Base-by-base conservation (phyloP, 2,113 vertebrate species). In the Vireo altiloquus region DNA sequence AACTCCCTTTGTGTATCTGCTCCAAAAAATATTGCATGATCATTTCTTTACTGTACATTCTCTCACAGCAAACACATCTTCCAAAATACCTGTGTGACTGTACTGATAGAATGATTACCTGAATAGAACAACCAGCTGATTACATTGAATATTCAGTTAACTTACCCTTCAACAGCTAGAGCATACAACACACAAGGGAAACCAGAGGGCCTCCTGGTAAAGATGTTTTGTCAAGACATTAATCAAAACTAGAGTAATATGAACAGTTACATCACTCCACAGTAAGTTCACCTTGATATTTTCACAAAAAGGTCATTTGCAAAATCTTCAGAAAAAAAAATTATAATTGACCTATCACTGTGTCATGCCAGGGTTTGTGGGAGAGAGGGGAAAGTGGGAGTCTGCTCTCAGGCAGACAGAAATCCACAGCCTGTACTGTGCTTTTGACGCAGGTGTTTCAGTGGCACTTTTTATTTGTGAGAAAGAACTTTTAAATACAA, bases 91-190 rank as follows among this genome's bases (percentile, higher is more conserved):
- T 74, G 14, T 57, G 40, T 64, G 59, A 70, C 54, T 79, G 39
- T 35, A 84, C 60, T 71, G 74, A 92, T 79, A 18, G 0, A 89
- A 79, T 68, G 60, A 96, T 76, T 90, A 87, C 23, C 40, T 33
- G 57, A 88, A 70, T 23, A 86, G 40, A 95, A 93, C 65, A 92
- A 56, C 53, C 71, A 84, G 46, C 57, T 87, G 90, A 95, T 97
- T 95, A 95, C 80, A 89, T 4, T 84, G 89, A 95, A 95, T 93
- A 96, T 93, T 93, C 90, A 94, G 93, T 82, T 95, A 93, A 89
- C 60, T 90, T 90, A 95, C 44, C 80, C 65, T 87, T 95, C 85
- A 97, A 49, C 37, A 85, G 78, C 89, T 94, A 94, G 86, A 76
- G 72, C 96, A 90, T 30, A 63, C 50, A 90, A 85, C 15, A 85